A percentile compares a stretch with the other conserved stretches of the same genome.
phyloP scores from a whole-genome alignment of 2,797 vertebrate species.

The Tympanoctomys barrerae region DNA sequence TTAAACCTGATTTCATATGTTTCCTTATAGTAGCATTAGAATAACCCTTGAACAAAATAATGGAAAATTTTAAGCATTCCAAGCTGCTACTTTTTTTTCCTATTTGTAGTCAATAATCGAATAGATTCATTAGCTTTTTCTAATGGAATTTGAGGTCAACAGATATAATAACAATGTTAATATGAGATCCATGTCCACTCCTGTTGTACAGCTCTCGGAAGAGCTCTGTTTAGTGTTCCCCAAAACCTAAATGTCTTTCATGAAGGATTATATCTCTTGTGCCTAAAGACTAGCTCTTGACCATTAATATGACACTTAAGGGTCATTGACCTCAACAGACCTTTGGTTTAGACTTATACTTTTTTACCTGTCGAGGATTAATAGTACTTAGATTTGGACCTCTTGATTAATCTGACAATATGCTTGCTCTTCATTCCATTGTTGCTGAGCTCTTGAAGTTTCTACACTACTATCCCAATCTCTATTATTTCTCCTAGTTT shows the following conservation, averaged over 20 bases:
- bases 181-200: rapidly evolving
- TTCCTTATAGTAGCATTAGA: constrained; percentile 13
- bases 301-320: neutral
- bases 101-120: neutral
- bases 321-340: neutral
- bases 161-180: neutral
- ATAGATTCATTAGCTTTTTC: neutral
- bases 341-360: neutral
- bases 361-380: neutral
- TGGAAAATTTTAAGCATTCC: neutral
- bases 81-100: neutral
- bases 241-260: neutral
- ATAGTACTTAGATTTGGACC: neutral
- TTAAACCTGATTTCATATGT: neutral
- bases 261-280: neutral
- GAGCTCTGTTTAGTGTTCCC: neutral
- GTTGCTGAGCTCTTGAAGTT: neutral
- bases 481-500: neutral
- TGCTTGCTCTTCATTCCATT: neutral
- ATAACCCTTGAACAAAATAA: neutral
- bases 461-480: neutral
- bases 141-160: neutral
- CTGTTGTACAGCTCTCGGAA: rapidly evolving
- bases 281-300: neutral
- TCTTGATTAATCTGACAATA: too few relatives aligned